A percentile compares a stretch with the other conserved stretches of the same genome.
Evolutionary conservation across 2,113 vertebrate species (phyloP).

Genomic region (Psammodynastes pulverulentus): DNA sequence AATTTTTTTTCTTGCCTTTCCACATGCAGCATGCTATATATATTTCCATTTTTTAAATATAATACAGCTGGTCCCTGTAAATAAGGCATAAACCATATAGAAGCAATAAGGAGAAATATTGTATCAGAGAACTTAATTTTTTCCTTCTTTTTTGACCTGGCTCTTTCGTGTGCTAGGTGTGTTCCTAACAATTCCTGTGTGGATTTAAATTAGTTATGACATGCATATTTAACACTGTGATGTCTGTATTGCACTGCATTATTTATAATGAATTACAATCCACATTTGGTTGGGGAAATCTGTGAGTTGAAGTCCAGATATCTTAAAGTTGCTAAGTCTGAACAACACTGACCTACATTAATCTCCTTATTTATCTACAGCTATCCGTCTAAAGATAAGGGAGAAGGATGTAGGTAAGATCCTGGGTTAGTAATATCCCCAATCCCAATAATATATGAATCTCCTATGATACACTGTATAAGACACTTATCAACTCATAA

Average conservation of each 20-base stretch:
- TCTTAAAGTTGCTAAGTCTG: neutral
- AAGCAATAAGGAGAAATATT: neutral
- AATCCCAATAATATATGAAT: neutral
- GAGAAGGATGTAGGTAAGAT: neutral
- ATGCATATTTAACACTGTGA: neutral
- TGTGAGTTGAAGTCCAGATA: neutral
- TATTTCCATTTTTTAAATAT: neutral
- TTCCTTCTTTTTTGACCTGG: neutral
- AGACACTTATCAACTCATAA: neutral
- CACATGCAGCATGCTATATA: neutral
- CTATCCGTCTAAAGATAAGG: neutral
- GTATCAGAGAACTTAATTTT: neutral
- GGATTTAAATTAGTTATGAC: neutral
- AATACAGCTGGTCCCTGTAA: neutral
- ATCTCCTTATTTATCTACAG: neutral
- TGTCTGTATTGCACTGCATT: neutral
- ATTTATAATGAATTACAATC: neutral
- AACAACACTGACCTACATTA: neutral
- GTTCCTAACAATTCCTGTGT: neutral
- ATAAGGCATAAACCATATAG: neutral
- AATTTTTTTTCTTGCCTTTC: neutral
- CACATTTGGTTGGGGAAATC: neutral
- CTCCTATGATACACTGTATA: neutral
- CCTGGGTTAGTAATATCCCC: neutral
- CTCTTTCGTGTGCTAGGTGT: neutral